Evolutionary conservation across 2,113 vertebrate genomes (phyloP), one percentile per base, ranked within the genome.

Genomic region (Gymnobelideus leadbeateri): DNA sequence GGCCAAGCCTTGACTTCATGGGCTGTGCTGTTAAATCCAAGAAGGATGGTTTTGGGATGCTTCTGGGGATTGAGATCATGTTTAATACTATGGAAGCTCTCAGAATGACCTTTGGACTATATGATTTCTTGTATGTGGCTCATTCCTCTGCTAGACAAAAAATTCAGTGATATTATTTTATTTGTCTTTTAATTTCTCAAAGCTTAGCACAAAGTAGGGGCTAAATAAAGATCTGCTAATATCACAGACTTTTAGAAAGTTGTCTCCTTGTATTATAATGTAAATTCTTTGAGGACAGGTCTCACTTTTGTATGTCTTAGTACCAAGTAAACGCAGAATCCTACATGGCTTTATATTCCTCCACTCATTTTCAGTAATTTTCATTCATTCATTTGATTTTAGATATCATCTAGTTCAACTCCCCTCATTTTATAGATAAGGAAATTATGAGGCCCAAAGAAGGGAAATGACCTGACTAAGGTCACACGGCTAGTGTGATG

Each of bases 121-220:
- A 43, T 23, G 37, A 84, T 43, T 84, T 68, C 31, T 68, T 84
- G 26, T 26, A 0, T 53, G 16, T 23, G 8, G 25, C 37, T 92
- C n/a, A 43, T 89, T n/a, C 93, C 19, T 26, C 0, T 92, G 16
- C 16, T 68, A 7, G 0, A 37, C 43, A 46, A 68, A 37, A 68
- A 37, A 54, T 7, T 2, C 28, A 12, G 23, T 50, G 54, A 14
- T 26, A 53, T 90, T 46, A 51, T 51, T 47, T 23, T 91, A 77
- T 84, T 51, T 94, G 51, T 51, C 0, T 93, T 94, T 95, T 52
- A 84, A 92, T 95, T 91, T 93, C 10, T 11, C 61, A 31, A 91
- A 19, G 25, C 25, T 55, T 89, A 19, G 46, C 25, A 89, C 46
- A 21, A 23, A 3, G 28, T 91, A 94, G 53, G 37, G 50, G 77